Base-by-base conservation (phyloP, 2,113 vertebrate species). In the Ceuthmochares aereus region DNA sequence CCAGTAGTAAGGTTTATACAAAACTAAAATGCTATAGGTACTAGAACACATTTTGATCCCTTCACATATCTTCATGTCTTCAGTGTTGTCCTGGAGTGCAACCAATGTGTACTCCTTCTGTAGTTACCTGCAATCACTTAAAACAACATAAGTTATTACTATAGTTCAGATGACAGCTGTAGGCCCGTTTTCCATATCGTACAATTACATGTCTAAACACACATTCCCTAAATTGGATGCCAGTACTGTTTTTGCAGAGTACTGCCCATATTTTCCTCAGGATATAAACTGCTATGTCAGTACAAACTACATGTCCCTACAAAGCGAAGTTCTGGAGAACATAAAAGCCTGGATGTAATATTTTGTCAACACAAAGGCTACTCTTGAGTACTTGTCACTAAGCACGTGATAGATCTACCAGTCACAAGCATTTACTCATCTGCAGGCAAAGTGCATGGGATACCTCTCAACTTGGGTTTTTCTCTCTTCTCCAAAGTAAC, bases 391-490 rank as follows among this genome's bases (percentile, higher is more conserved):
- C 7, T 43, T 36, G 27, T 29, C 12, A 27, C 49, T 45, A 26
- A 72, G 32, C 15, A 47, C 3, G 16, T 14, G 56, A 43, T 9
- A 78, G 47, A 59, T 73, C 36, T n/a, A 84, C 32, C 17, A 40
- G 62, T 42, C 3, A 8, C 20, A 92, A 84, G 52, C 36, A 62
- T 54, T 64, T 54, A 55, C 58, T 87, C 17, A 56, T n/a, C 66
- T 76, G 30, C 7, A 60, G 47, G 20, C 47, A 36, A 69, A 73
- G 34, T 4, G 20, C 23, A 43, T 26, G 27, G 25, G 14, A 30
- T 32, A 36, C 32, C 11, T 27, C 34, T 83, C 0, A 0, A 90
- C 56, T n/a, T 63, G 55, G 30, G 36, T 43, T 34, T 77, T 2
- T 0, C 7, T n/a, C 23, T 55, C 27, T 47, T 47, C 47, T 47